Percentiles rank a stretch among this genome's conserved stretches.
Conservation (phyloP, 2,888 invertebrate genomes). For the Craniophora ligustri region DNA sequence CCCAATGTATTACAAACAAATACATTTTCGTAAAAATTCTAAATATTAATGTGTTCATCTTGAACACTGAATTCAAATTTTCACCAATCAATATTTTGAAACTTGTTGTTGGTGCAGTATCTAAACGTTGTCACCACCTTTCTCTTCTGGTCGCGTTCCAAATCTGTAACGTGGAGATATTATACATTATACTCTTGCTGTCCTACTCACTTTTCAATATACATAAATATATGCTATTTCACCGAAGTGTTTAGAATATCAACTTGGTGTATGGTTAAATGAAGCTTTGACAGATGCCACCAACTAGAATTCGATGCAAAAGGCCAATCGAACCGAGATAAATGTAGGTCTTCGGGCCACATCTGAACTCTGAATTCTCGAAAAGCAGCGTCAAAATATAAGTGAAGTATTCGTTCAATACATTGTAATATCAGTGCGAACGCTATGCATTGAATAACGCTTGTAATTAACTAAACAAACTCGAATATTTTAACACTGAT, state of each 20-base stretch:
- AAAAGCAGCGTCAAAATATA: slow-evolving; percentile 75
- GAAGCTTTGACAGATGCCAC: slow-evolving; percentile 66
- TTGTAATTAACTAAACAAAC: slow-evolving; percentile 64
- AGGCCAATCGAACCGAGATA: slow-evolving; percentile 73
- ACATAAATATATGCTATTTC: slow-evolving; percentile 11
- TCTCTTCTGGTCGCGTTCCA: slow-evolving; percentile 31
- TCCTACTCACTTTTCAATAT: slow-evolving; percentile 4
- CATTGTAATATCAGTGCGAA: slow-evolving; percentile 64
- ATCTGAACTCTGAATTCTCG: slow-evolving; percentile 66
- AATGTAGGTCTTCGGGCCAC: slow-evolving; percentile 83
- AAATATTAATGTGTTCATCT: slow-evolving; percentile 24
- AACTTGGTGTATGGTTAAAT: slow-evolving; percentile 24
- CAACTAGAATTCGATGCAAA: slow-evolving; percentile 65
- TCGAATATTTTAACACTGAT: slow-evolving; percentile 65
- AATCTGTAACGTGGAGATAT: slow-evolving; percentile 6
- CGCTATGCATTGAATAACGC: slow-evolving; percentile 78
- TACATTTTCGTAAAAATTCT: slow-evolving; percentile 27
- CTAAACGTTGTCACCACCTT: slow-evolving; percentile 46
- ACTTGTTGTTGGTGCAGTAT: slow-evolving; percentile 21
- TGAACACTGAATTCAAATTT: not conserved
- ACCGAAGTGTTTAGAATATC: slow-evolving; percentile 10
- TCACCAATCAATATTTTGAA: slow-evolving; percentile 26
- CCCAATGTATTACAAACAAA: slow-evolving; percentile 35
- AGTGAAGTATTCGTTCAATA: slow-evolving; percentile 81
- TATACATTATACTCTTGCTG: slow-evolving; percentile 14